These are phyloP conservation scores for Miniopterus natalensis DNA, from an alignment of 2,113 vertebrate species.

Conservation along the genomic window DNA sequence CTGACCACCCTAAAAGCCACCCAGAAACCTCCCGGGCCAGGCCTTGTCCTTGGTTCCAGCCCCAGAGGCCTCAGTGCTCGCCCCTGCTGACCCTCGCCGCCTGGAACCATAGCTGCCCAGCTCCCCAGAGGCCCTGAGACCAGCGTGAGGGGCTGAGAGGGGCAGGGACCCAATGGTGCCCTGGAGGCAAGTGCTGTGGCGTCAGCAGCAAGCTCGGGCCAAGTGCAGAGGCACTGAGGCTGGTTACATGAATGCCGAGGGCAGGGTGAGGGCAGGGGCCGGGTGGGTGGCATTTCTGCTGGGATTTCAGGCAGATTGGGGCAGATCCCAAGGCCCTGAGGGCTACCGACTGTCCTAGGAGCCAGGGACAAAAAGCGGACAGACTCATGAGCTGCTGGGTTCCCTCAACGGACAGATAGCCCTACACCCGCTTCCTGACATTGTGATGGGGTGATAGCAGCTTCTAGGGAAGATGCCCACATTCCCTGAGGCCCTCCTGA, in stretches of 20 bases:
- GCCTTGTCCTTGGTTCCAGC: not conserved
- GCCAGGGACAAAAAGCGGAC: fast-evolving
- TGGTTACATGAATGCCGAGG: not conserved
- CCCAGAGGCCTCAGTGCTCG: not conserved
- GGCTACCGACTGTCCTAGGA: not conserved
- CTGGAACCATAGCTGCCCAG: no score
- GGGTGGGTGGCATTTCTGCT: not conserved
- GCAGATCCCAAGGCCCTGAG: not conserved
- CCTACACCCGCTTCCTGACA: not conserved
- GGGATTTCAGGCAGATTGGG: not conserved
- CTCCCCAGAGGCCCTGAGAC: no score
- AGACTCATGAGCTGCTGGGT: not conserved
- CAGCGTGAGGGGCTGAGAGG: not conserved
- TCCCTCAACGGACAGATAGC: not conserved
- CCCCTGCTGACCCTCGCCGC: not conserved
- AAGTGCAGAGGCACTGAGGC: fast-evolving
- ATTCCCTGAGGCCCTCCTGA: not conserved
- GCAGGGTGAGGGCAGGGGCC: not conserved
- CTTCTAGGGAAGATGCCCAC: not conserved
- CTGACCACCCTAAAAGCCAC: not conserved
- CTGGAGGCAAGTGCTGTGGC: fast-evolving
- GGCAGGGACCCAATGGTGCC: not conserved
- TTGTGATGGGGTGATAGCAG: not conserved
- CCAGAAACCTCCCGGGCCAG: not conserved
- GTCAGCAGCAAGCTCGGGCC: no score